Evolutionary conservation across 2,888 invertebrate genomes (phyloP).

Genomic region (Scaptodrosophila latifasciaeformis): DNA sequence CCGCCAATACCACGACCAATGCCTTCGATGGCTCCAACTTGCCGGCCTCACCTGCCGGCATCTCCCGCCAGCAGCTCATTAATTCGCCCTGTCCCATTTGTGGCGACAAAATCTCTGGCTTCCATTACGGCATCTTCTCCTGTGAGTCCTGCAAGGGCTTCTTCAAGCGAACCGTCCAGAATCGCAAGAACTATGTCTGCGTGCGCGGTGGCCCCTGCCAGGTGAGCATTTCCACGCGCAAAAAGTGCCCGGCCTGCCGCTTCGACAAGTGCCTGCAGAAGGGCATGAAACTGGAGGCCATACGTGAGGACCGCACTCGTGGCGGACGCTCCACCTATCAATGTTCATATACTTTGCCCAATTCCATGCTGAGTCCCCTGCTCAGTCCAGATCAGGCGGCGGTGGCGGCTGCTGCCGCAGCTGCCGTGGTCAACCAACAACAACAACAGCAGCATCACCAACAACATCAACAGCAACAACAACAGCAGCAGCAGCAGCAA

Average conservation of each 20-base stretch:
- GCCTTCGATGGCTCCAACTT: constrained; percentile 43
- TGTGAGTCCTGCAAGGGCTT: constrained; percentile 99
- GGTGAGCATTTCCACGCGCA: constrained; percentile 93
- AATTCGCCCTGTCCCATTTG: constrained; percentile 97
- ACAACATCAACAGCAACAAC: constrained; percentile 45
- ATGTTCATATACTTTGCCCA: constrained; percentile 92
- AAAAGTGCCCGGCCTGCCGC: constrained; percentile 97
- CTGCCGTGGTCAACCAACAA: constrained; percentile 41
- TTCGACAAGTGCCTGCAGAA: constrained; percentile 96
- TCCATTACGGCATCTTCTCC: constrained; percentile 98
- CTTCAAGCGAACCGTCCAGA: constrained; percentile 98
- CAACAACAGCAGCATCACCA: constrained; percentile 47
- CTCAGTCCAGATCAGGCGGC: constrained; percentile 75
- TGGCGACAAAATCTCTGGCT: constrained; percentile 96
- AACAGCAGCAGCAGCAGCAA: constrained; percentile 37
- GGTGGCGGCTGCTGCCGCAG: constrained; percentile 41
- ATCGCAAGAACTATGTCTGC: constrained; percentile 97
- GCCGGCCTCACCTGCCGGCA: constrained; percentile 80
- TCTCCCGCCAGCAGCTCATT: constrained; percentile 91
- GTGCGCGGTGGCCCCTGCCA: constrained; percentile 92
- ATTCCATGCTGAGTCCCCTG: constrained; percentile 78
- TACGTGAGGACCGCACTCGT: constrained; percentile 94
- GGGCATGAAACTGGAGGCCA: constrained; percentile 98
- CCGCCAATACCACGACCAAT: constrained; percentile 5
- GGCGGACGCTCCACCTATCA: constrained; percentile 98